Conservation (phyloP, 2,797 vertebrate species). For the Galago senegalensis region DNA sequence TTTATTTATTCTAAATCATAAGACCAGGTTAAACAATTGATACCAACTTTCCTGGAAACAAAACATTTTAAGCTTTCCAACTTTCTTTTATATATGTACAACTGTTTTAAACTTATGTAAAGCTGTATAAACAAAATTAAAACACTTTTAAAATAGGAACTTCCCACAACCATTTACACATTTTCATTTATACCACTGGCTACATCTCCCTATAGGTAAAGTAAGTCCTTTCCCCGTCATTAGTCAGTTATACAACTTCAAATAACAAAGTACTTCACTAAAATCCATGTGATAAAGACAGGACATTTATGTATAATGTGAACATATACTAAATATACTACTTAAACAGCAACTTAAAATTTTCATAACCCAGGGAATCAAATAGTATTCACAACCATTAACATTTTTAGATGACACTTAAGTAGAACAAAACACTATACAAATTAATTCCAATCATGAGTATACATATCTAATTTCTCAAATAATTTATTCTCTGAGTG, state of each 20-base stretch:
- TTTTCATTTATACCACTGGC: neutral
- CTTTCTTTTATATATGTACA: neutral
- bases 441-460: conserved; percentile 48
- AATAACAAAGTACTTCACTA: conserved; percentile 34
- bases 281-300: neutral
- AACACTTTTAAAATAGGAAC: conserved; percentile 1
- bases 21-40: neutral
- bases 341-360: conserved; percentile 36
- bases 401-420: conserved; percentile 12
- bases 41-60: neutral
- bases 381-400: neutral
- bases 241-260: neutral
- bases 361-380: conserved; percentile 22
- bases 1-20: conserved; percentile 49
- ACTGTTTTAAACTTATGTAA: conserved; percentile 13
- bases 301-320: neutral
- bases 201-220: neutral
- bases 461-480: neutral
- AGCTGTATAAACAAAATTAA: conserved; percentile 48
- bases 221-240: neutral
- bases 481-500: conserved; percentile 44
- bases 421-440: neutral
- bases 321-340: neutral
- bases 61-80: conserved; percentile 51
- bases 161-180: neutral